Percentiles rank a stretch among this genome's conserved stretches.
Evolutionary conservation across 2,888 invertebrate species (phyloP).

Genomic region (Rhagophthalmus giganteus): DNA sequence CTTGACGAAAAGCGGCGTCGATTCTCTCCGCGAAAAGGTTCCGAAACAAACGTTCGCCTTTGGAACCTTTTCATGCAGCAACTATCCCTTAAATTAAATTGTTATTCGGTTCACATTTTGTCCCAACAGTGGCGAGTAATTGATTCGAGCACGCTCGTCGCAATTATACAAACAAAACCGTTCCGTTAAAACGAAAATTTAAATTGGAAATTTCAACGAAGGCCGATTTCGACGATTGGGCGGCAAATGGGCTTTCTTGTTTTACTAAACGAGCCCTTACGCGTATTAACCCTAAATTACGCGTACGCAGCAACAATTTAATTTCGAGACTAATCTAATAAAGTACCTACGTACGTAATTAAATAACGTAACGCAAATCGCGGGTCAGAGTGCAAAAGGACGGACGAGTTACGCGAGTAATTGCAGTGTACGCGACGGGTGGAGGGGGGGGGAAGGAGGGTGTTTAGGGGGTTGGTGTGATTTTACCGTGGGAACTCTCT

Average conservation of each 20-base stretch:
- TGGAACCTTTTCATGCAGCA: too few species aligned
- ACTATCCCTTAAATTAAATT: too few species aligned
- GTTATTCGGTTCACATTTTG: too few species aligned
- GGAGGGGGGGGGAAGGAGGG: constrained; percentile 35
- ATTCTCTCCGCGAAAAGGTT: too few species aligned
- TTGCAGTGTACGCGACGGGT: constrained; percentile 26
- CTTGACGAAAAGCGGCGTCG: too few species aligned
- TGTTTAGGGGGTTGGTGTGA: constrained; percentile 44
- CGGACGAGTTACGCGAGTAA: constrained; percentile 31
- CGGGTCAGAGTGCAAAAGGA: constrained; percentile 33
- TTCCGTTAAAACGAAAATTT: too few species aligned
- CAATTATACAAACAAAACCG: too few species aligned
- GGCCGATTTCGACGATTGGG: too few species aligned
- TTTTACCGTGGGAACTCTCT: constrained; percentile 47
- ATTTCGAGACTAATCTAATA: constrained; percentile 32
- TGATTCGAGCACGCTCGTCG: too few species aligned
- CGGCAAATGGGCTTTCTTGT: too few species aligned
- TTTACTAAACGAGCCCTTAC: constrained; percentile 18
- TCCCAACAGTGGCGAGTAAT: too few species aligned
- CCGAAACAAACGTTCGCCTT: too few species aligned
- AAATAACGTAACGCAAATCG: constrained; percentile 29
- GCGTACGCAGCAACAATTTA: constrained; percentile 27
- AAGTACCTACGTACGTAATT: constrained; percentile 32
- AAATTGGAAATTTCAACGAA: not conserved
- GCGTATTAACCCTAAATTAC: constrained; percentile 26